phyloP scores from a whole-genome alignment of 2,888 invertebrate species.

The Ophonus ardosiacus region DNA sequence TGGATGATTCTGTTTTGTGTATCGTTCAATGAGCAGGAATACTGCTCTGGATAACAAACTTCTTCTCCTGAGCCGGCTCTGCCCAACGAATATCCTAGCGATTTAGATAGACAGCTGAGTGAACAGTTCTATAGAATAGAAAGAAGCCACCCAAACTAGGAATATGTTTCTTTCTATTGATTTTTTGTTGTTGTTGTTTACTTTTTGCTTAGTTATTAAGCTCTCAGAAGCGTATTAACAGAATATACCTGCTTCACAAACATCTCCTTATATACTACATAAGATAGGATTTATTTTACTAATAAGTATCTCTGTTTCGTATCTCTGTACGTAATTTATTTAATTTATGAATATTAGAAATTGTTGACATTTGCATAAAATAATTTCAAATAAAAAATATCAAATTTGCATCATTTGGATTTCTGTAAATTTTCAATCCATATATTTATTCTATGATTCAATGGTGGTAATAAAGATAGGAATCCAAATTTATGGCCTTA shows the following conservation, averaged over 20 bases:
- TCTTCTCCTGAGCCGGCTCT: constrained; percentile 27
- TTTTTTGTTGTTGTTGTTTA: constrained; percentile 15
- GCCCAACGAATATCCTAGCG: constrained; percentile 22
- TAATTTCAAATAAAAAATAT: too few relatives aligned
- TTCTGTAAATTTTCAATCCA: too few relatives aligned
- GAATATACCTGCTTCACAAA: not conserved
- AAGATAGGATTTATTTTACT: not conserved
- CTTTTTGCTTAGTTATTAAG: not conserved
- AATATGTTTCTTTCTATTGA: constrained; percentile 8
- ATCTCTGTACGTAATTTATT: too few relatives aligned
- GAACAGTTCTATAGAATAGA: constrained; percentile 10
- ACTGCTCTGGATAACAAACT: constrained; percentile 47
- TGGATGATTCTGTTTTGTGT: constrained; percentile 58
- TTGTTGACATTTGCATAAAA: too few relatives aligned
- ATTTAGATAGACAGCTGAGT: constrained; percentile 37
- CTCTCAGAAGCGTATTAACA: not conserved
- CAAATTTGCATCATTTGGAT: too few relatives aligned
- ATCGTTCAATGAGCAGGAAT: constrained; percentile 57
- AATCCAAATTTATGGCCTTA: too few relatives aligned
- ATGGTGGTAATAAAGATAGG: too few relatives aligned
- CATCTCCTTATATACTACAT: not conserved
- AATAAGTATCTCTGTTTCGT: too few relatives aligned
- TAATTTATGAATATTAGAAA: too few relatives aligned
- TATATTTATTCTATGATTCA: too few relatives aligned
- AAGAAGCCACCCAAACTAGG: constrained; percentile 2